A percentile compares a stretch with the other conserved stretches of the same genome.
These are phyloP conservation scores for Brachionus asplanchnoidis DNA, from an alignment of 1,140 invertebrate species.

Conservation along the genomic window DNA sequence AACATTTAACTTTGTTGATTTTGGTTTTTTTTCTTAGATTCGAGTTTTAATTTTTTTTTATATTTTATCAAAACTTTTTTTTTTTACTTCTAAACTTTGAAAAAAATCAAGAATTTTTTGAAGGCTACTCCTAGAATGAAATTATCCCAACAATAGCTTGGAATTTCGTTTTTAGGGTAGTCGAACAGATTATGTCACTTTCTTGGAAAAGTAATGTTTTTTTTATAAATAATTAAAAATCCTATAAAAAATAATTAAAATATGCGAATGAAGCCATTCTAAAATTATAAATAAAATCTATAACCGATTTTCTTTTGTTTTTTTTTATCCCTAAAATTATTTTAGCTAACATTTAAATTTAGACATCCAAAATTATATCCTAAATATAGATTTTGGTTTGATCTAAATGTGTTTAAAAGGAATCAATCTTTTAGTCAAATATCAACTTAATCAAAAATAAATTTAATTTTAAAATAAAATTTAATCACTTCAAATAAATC, in stretches of 20 bases:
- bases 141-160: background rate
- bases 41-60: background rate
- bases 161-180: background rate
- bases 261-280: background rate
- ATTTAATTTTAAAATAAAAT: background rate
- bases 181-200: background rate
- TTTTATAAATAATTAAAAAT: background rate
- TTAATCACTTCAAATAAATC: background rate
- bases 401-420: background rate
- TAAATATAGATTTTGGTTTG: background rate
- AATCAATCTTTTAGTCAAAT: background rate
- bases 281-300: background rate
- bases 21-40: background rate
- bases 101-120: background rate
- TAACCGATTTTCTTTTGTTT: background rate
- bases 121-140: background rate
- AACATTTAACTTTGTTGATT: background rate
- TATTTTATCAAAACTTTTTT: background rate
- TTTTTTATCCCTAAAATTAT: background rate
- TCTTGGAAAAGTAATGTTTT: background rate
- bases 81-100: background rate
- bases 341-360: background rate
- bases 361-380: background rate
- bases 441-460: background rate
- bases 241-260: background rate